Evolutionary conservation across 2,113 vertebrate genomes (phyloP).

Genomic region (Phalacrocorax aristotelis): DNA sequence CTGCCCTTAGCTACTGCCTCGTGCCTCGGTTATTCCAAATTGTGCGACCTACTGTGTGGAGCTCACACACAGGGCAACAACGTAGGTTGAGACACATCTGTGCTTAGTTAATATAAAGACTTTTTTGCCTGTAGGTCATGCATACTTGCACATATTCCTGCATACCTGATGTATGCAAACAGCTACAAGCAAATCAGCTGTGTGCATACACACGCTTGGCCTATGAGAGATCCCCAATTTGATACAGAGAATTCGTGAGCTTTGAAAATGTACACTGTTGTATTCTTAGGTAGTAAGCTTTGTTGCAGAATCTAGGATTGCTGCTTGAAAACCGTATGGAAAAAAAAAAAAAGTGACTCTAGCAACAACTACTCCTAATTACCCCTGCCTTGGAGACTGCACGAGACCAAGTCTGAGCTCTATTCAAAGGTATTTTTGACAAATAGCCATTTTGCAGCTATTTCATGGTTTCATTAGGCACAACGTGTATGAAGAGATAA

Average conservation of each 20-base stretch:
- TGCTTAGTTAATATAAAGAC: not conserved
- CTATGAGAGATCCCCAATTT: not conserved
- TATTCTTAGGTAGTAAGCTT: not conserved
- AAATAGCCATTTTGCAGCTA: not conserved
- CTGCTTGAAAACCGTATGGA: not conserved
- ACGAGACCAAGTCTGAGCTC: not conserved
- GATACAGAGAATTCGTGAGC: not conserved
- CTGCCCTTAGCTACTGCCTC: not conserved
- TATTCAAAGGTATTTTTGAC: not conserved
- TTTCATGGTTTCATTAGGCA: not conserved
- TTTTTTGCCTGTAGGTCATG: not conserved
- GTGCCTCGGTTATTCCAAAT: accelerated
- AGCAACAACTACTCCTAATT: not conserved
- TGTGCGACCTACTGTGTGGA: not conserved
- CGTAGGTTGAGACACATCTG: not conserved
- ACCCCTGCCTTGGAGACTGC: not conserved
- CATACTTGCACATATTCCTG: not conserved
- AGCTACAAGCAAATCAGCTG: not conserved
- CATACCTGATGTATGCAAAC: not conserved
- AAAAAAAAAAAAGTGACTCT: not conserved
- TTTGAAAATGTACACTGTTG: not conserved
- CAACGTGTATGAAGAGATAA: not conserved
- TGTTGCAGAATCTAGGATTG: not conserved
- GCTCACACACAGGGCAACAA: not conserved
- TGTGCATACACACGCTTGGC: accelerated